Base-by-base conservation (phyloP, 2,113 vertebrate genomes). In the Ctenodactylus gundi region DNA sequence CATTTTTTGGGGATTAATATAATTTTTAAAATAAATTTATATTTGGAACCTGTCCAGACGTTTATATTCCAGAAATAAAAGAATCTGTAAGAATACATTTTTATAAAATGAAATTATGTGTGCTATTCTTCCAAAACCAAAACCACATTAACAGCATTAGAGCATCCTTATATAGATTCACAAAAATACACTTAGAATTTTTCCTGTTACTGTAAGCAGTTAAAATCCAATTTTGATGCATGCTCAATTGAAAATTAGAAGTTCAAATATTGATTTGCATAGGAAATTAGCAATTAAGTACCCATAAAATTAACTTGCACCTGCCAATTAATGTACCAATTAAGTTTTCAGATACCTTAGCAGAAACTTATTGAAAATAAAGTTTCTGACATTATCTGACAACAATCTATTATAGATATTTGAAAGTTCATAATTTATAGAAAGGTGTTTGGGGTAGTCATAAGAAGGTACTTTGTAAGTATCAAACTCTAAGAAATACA, bases 231-330 rank as follows among this genome's bases (percentile, higher is more conserved):
- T 95, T 96, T 97, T 93, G 73, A 97, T 96, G 90, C 65, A 94
- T 95, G 94, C 91, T 97, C 95, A 93, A 95, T 78, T 96, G 88
- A 96, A 81, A 95, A 96, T 95, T 96, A 94, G 94, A 97, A 95
- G 94, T 95, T 97, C 93, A 96, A 96, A 96, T 97, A 97, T 97
- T 94, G 95, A 95, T 97, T 96, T 96, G 85, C 96, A 96, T 96
- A 95, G 89, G 94, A 97, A 97, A 96, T 96, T 97, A 95, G 93
- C 93, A 97, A 97, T 95, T 97, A 97, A 96, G 93, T 97, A 97
- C 96, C 95, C 96, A 96, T 91, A 95, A 96, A 97, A 97, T 97
- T 97, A 97, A 95, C 95, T 86, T 82, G 95, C 95, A 97, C 95
- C 96, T 97, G 96, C 93, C 94, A 96, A 97, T 96, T 97, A 94